A percentile compares a stretch with the other conserved stretches of the same genome.
These are phyloP conservation scores for Punctoribates punctum DNA, from an alignment of 2,888 invertebrate species.

Conservation along the genomic window DNA sequence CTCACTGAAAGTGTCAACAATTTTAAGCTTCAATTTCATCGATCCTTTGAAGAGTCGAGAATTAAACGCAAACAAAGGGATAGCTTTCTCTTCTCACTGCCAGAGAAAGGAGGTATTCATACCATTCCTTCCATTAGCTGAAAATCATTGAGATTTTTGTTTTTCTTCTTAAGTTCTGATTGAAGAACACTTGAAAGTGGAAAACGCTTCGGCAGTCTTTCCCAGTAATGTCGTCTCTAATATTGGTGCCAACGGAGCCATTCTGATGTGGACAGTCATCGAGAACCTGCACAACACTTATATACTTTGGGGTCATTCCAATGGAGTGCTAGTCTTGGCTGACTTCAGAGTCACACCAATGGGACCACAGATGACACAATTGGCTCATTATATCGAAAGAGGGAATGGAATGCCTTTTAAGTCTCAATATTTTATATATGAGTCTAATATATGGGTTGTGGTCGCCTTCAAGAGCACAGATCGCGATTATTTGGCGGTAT, in stretches of 20 bases:
- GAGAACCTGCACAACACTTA: neutral
- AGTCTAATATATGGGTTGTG: slow-evolving; percentile 21
- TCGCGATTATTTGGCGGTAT: slow-evolving; percentile 26
- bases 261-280: slow-evolving; percentile 21
- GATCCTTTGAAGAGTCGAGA: slow-evolving; percentile 25
- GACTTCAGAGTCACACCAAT: slow-evolving; percentile 7
- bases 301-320: slow-evolving; percentile 30
- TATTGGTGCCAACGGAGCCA: neutral
- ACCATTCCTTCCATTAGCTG: neutral
- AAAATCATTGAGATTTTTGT: neutral
- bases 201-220: slow-evolving; percentile 9
- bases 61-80: slow-evolving; percentile 23
- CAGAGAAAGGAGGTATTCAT: slow-evolving; percentile 8
- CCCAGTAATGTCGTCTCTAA: neutral
- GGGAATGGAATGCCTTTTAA: slow-evolving; percentile 14
- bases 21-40: slow-evolving; percentile 28
- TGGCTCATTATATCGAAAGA: neutral
- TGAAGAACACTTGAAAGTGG: slow-evolving; percentile 4
- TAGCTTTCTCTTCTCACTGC: slow-evolving; percentile 4
- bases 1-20: slow-evolving; percentile 18
- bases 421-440: slow-evolving; percentile 6
- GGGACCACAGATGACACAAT: neutral
- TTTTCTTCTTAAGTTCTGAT: neutral
- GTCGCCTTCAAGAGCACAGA: neutral
- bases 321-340: slow-evolving; percentile 4